Evolutionary conservation across 1,140 invertebrate genomes (phyloP), one percentile per base, ranked within the genome.

Genomic region (Hyles euphorbiae): DNA sequence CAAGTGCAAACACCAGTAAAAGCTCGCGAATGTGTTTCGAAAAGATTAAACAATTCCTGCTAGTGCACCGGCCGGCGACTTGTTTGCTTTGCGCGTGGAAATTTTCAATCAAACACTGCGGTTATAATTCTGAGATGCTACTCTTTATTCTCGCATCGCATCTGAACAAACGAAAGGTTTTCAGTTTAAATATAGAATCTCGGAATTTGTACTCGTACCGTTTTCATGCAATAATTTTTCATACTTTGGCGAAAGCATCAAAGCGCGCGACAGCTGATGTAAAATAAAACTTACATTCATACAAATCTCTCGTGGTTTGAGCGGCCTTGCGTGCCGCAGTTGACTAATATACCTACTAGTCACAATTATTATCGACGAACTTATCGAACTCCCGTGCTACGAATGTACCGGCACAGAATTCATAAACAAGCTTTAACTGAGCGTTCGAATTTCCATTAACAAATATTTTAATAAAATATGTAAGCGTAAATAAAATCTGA

Each of bases 11-110:
- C 72, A 74, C 67, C 63, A 70, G 76, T 68, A 74, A 75, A 71
- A 76, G 70, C 66, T 72, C 52, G 62, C 64, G 60, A 74, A 72
- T 65, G 63, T 67, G 62, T 69, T 76, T 70, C 58, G 66, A 73
- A 65, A 66, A 79, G 68, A 76, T 79, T 76, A 78, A 81, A 77
- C 70, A 76, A 68, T 72, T 68, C 65, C 55, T 59, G 53, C 49
- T 60, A 61, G 51, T 66, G 63, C 64, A 65, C 55, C 57, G 40
- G 48, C 47, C 59, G 47, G 43, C 11, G 52, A 52, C 58, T 60
- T 59, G 56, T 68, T 65, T 60, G 43, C 60, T 12, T 64, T 67
- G 58, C 61, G 58, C 34, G n/a, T 52, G 50, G 50, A 3, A 34
- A 52, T 52, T 52, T 52, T 34, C n/a, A 10, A 3, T 3, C 33